phyloP scores from a whole-genome alignment of 2,797 vertebrate species.

The Argya squamiceps region DNA sequence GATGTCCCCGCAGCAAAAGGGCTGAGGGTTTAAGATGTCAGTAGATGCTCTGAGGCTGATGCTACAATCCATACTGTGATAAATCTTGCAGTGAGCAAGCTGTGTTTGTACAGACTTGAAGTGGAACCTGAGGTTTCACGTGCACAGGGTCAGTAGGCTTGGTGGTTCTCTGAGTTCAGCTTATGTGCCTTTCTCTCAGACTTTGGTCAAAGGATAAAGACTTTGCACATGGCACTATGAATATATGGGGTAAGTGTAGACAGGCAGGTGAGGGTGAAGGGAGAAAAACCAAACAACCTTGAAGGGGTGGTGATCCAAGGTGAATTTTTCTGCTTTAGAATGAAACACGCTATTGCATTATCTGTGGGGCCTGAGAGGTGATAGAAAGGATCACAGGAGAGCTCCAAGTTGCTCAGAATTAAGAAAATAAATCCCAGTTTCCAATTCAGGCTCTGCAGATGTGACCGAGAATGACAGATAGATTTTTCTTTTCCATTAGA shows the following conservation, averaged over 20 bases:
- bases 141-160: neutral
- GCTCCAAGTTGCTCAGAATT: conserved; percentile 40
- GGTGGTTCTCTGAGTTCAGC: neutral
- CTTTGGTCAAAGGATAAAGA: neutral
- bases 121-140: neutral
- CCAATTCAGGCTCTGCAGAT: conserved; percentile 44
- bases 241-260: neutral
- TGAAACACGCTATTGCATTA: neutral
- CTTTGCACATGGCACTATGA: neutral
- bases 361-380: neutral
- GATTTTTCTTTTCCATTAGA: conserved; percentile 81
- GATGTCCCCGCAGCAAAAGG: neutral
- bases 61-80: neutral
- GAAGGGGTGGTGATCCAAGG: neutral
- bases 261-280: fast-evolving
- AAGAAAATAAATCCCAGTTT: conserved; percentile 65
- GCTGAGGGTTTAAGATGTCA: neutral
- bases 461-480: conserved; percentile 74
- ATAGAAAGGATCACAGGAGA: neutral
- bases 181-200: neutral
- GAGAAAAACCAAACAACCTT: neutral
- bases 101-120: neutral
- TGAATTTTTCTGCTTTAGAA: neutral
- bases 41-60: neutral
- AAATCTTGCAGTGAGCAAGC: neutral